These are phyloP conservation scores for Malacoctenus gilli DNA, from an alignment of 2,797 vertebrate species.

Conservation along the genomic window DNA sequence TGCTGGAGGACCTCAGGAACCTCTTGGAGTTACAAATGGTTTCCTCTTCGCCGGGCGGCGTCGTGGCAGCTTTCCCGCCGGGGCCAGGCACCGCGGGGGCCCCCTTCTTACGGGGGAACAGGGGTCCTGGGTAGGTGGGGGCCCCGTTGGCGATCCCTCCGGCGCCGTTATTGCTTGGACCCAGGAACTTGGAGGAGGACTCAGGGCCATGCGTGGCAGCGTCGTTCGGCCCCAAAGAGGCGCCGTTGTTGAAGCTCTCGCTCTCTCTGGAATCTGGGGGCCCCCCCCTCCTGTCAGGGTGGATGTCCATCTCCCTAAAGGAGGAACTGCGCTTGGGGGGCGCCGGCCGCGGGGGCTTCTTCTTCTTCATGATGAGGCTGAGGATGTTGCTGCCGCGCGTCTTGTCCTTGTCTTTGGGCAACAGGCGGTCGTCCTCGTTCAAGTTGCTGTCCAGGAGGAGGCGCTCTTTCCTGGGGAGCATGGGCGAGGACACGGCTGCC, in stretches of 20 bases:
- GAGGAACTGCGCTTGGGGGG: conserved; percentile 97
- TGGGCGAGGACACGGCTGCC: conserved; percentile 84
- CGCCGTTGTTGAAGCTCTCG: conserved; percentile 82
- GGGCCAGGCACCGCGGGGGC: conserved; percentile 71
- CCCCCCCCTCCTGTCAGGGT: conserved; percentile 74
- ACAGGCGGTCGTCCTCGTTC: conserved; percentile 91
- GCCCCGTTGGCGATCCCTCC: conserved; percentile 86
- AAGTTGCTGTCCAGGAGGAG: conserved; percentile 81
- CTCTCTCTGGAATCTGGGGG: conserved; percentile 82
- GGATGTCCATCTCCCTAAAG: conserved; percentile 90
- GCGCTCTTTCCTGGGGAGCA: conserved; percentile 93
- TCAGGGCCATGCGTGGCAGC: conserved; percentile 71
- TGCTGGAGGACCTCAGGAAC: conserved; percentile 89
- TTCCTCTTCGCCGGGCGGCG: conserved; percentile 86
- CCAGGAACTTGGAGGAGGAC: conserved; percentile 76
- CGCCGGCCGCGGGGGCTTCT: conserved; percentile 90
- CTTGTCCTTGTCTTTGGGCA: conserved; percentile 92
- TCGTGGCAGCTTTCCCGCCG: conserved; percentile 71
- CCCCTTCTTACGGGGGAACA: conserved; percentile 90
- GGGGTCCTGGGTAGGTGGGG: conserved; percentile 80
- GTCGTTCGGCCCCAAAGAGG: conserved; percentile 70
- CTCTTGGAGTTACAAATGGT: conserved; percentile 85
- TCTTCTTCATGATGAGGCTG: conserved; percentile 96
- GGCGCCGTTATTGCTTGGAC: conserved; percentile 77
- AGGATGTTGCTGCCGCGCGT: conserved; percentile 89